Conservation (phyloP, 2,888 invertebrate genomes). For the Parnassius orleans region DNA sequence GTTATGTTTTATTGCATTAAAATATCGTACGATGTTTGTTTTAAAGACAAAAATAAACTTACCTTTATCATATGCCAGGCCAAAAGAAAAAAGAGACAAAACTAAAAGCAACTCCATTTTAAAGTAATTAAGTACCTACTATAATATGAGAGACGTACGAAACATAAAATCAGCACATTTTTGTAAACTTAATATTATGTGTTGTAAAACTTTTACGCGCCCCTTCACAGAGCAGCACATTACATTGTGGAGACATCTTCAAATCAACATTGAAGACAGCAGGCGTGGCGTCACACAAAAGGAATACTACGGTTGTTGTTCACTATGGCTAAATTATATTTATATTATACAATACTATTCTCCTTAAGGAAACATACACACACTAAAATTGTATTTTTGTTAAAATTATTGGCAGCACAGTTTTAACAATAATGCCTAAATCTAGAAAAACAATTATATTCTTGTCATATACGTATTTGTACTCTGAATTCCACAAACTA, state of each 20-base stretch:
- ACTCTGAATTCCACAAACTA: too few relatives aligned
- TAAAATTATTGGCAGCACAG: neutral
- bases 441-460: too few relatives aligned
- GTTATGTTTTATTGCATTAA: neutral
- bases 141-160: neutral
- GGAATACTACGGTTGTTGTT: neutral
- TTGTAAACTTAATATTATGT: neutral
- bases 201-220: neutral
- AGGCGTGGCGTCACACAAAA: conserved; percentile 33
- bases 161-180: conserved; percentile 2
- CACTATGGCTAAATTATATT: neutral
- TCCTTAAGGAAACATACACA: neutral
- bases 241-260: conserved; percentile 32
- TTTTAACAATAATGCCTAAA: too few relatives aligned
- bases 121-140: conserved; percentile 3
- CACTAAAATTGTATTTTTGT: neutral
- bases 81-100: conserved; percentile 37
- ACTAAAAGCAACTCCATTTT: conserved; percentile 40
- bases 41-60: conserved; percentile 20
- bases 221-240: neutral
- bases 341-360: neutral
- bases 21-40: neutral
- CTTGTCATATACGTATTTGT: too few relatives aligned
- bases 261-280: conserved; percentile 31
- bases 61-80: conserved; percentile 43